These are phyloP conservation scores for Epinotia brunnichana DNA, from an alignment of 2,888 invertebrate genomes.

Conservation along the genomic window DNA sequence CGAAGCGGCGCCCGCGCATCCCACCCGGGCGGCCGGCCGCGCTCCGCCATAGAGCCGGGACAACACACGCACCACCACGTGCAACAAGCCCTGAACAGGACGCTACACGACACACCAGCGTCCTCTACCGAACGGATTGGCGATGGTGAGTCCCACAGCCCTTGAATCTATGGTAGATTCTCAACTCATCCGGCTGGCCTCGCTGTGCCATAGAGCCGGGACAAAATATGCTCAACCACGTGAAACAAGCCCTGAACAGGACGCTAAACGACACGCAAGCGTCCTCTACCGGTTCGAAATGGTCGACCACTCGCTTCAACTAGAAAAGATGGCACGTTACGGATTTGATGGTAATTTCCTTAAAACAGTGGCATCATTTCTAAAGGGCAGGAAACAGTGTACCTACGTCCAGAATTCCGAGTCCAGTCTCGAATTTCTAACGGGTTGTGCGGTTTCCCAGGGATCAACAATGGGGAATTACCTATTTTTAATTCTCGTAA, in stretches of 20 bases:
- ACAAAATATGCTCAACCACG: constrained; percentile 38
- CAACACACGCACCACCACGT: constrained; percentile 38
- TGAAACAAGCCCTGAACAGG: not conserved
- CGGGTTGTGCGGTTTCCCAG: no score
- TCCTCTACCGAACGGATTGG: constrained; percentile 84
- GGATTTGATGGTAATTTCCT: no score
- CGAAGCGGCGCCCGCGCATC: constrained; percentile 84
- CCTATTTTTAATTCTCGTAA: no score
- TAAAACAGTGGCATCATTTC: no score
- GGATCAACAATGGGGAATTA: no score
- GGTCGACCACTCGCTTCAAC: no score
- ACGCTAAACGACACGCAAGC: constrained; percentile 79
- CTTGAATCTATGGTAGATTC: no score
- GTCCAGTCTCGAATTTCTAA: no score
- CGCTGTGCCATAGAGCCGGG: constrained; percentile 77
- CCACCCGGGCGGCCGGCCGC: constrained; percentile 86
- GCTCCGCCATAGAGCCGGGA: constrained; percentile 77
- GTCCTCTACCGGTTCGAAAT: constrained; percentile 83
- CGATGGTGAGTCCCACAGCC: constrained; percentile 60
- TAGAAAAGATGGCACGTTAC: no score
- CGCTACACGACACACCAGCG: constrained; percentile 79
- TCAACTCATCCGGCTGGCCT: constrained; percentile 85
- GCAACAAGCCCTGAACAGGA: constrained; percentile 1
- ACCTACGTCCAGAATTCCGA: no score
- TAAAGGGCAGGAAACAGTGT: no score